Evolutionary conservation across 2,113 vertebrate species (phyloP).

Genomic region (Phoenicopterus ruber): DNA sequence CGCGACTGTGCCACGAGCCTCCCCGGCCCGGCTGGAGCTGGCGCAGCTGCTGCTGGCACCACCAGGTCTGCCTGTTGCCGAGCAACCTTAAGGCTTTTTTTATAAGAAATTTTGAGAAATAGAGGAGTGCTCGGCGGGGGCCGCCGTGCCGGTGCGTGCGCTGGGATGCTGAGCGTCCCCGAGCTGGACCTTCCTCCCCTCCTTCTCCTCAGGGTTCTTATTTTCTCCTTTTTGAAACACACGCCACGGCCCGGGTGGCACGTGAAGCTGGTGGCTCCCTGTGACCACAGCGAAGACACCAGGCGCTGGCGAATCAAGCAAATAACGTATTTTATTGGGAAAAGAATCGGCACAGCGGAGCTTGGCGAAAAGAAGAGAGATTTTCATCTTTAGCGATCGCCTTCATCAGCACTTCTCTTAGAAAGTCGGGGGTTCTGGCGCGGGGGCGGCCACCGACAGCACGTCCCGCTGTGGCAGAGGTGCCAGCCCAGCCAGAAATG

Average conservation of each 20-base stretch:
- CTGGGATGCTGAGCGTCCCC: background rate
- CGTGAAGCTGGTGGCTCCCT: background rate
- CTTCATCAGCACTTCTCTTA: background rate
- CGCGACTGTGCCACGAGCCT: background rate
- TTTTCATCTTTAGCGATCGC: background rate
- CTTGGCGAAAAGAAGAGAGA: background rate
- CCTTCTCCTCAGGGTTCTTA: background rate
- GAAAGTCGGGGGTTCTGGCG: background rate
- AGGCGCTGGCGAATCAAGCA: background rate
- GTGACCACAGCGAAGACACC: background rate
- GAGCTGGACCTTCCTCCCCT: background rate
- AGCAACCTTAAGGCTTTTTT: background rate
- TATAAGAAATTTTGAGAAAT: background rate
- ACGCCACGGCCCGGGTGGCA: background rate
- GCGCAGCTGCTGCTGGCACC: background rate
- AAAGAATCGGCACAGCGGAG: background rate
- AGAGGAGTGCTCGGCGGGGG: background rate
- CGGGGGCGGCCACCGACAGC: background rate
- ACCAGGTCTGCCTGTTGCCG: background rate
- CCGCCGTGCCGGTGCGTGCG: rapidly evolving
- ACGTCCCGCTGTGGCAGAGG: background rate
- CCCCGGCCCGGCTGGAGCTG: background rate
- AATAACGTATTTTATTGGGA: background rate
- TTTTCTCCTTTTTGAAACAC: background rate
- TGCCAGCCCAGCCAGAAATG: background rate